Base-by-base conservation (phyloP, 2,888 invertebrate genomes). In the Panzeria rudis region DNA sequence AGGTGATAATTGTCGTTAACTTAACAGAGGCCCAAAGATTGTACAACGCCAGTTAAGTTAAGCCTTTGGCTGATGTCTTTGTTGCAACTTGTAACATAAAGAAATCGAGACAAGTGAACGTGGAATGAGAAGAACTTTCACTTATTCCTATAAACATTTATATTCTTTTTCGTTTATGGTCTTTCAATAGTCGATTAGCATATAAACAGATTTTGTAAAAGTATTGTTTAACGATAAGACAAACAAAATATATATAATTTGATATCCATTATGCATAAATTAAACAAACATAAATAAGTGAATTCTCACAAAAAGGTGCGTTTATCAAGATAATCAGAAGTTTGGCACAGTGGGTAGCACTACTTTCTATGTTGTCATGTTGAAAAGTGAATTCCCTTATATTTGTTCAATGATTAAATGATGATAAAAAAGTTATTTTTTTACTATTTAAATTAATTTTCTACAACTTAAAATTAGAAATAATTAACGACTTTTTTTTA, bases 1-100 rank as follows among this genome's bases (percentile, higher is more conserved):
- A 75, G 85, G 85, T 82, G 85, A 85, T 85, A 85, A 85, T 85
- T 73, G 73, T 85, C 77, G 62, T 85, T 82, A 78, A 85, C 69
- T 56, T 81, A 77, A 73, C 82, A 73, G 64, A 75, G 78, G 68
- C 69, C 71, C 78, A 82, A 59, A 71, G 78, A 78, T 82, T 54
- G 47, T 75, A 8, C 62, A 66, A 72, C 52, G 66, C n/a, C 35
- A 56, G 54, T 23, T 15, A 20, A 54, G 64, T 23, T 20, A 44
- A 78, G 35, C 8, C 15, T 47, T 50, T 25, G 25, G 20, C 23
- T 50, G 50, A 25, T 23, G n/a, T 44, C 35, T 17, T 25, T 59
- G 13, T 38, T 54, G 61, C 54, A 76, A 54, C 44, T 50, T 59
- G 47, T 73, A 80, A 47, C 44, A 41, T 17, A 38, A 20, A 20